Evolutionary conservation across 2,113 vertebrate genomes (phyloP).

Genomic region (Baryphthengus martii): DNA sequence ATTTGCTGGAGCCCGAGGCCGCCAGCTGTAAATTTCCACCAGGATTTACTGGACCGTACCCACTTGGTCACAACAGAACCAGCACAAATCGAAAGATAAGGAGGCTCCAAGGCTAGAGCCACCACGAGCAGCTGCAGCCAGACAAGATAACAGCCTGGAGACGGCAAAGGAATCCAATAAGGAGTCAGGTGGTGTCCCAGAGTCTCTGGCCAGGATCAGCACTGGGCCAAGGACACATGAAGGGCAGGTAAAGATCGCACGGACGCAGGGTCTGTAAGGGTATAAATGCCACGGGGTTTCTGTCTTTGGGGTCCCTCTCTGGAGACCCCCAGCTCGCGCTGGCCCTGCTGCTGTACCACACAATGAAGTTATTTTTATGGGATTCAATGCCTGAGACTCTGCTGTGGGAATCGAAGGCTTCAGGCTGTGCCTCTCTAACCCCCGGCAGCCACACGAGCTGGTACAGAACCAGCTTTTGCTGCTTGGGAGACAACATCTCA

Average conservation of each 20-base stretch:
- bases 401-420: background rate
- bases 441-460: fast-evolving
- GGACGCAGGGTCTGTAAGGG: background rate
- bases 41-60: background rate
- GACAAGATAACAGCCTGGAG: background rate
- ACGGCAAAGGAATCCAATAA: background rate
- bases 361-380: too few species aligned
- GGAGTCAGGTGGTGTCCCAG: background rate
- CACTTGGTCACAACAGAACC: background rate
- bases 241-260: background rate
- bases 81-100: background rate
- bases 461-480: fast-evolving
- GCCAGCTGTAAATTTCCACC: background rate
- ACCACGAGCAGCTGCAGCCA: background rate
- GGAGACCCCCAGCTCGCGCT: background rate
- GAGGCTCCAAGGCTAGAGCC: background rate
- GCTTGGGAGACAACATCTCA: fast-evolving
- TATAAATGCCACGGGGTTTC: background rate
- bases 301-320: background rate
- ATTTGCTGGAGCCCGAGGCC: background rate
- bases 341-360: background rate
- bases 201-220: background rate
- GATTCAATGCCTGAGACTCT: background rate
- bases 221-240: background rate
- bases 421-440: background rate